Evolutionary conservation across 2,888 invertebrate species (phyloP), one percentile per base, ranked within the genome.

Genomic region (Anthophora plumipes): DNA sequence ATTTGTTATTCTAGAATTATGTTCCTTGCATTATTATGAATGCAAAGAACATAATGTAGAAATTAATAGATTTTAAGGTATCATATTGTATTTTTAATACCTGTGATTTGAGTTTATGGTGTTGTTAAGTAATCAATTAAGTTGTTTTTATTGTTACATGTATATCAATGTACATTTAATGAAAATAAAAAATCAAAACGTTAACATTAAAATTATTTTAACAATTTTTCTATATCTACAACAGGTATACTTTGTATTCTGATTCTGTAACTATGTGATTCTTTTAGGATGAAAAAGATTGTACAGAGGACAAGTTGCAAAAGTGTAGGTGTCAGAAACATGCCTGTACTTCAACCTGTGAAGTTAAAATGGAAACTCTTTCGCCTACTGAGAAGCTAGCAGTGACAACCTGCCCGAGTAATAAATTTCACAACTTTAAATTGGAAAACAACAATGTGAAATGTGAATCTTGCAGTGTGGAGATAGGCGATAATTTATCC

Each of bases 381-480:
- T 92, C 92, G 46, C 93, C 93, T 20, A 85, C 87, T 20, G 91
- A 91, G 70, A 90, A 91, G 66, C 60, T 91, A 55, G 82, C 90
- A n/a, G 80, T 84, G 22, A 68, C 85, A 46, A 87, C 76, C 43
- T 91, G 89, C 74, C 87, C 85, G 11, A 83, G 74, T 77, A 82
- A 72, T 64, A 85, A 88, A 72, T 83, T 83, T 46, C 91, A 89
- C 61, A 86, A 88, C 54, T 91, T 92, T 71, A 93, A 93, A 72
- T 70, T 92, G 63, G 93, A 93, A 76, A 93, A 93, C 83, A 93
- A 92, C 83, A 92, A 93, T 75, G 93, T 93, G 43, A 93, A 93
- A 84, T 93, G 93, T 83, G 93, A 93, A 54, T 90, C 92, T 39
- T 92, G 93, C 81, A 92, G 90, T 74, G 89, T 90, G 57, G 91